phyloP scores from a whole-genome alignment of 2,797 vertebrate genomes.

The Pseudopleuronectes americanus region DNA sequence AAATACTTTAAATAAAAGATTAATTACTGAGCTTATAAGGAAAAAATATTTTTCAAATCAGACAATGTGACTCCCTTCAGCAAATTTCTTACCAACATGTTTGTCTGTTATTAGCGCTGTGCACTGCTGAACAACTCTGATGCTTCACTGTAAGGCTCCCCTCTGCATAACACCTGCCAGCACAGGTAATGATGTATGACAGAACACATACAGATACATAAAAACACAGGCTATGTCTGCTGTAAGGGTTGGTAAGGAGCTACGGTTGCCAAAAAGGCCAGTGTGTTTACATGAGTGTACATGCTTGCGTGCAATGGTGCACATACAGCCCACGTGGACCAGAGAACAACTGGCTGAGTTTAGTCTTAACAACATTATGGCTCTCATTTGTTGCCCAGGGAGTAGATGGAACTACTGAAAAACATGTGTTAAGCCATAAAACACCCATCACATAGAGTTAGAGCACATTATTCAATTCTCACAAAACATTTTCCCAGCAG shows the following conservation, averaged over 20 bases:
- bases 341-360: conserved; percentile 43
- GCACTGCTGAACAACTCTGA: conserved; percentile 23
- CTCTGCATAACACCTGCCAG: conserved; percentile 46
- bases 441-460: conserved; percentile 18
- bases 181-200: conserved; percentile 56
- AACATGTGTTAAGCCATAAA: conserved; percentile 33
- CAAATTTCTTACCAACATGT: background rate
- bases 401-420: conserved; percentile 48
- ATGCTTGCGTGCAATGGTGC: background rate
- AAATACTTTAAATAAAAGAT: too few relatives aligned
- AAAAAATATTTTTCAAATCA: too few relatives aligned
- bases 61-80: too few relatives aligned
- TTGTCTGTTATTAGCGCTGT: background rate
- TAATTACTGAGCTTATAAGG: too few relatives aligned
- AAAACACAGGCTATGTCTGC: background rate
- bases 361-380: conserved; percentile 34
- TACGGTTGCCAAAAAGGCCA: conserved; percentile 28
- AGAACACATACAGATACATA: conserved; percentile 9
- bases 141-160: conserved; percentile 26
- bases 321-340: conserved; percentile 10
- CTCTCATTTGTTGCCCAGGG: conserved; percentile 43
- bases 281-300: conserved; percentile 6
- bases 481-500: too few relatives aligned
- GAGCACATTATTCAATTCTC: conserved; percentile 38
- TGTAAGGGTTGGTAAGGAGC: conserved; percentile 8